These are phyloP conservation scores for Mormyrus proboscirostris DNA, from an alignment of 2,797 vertebrate genomes.

Conservation along the genomic window DNA sequence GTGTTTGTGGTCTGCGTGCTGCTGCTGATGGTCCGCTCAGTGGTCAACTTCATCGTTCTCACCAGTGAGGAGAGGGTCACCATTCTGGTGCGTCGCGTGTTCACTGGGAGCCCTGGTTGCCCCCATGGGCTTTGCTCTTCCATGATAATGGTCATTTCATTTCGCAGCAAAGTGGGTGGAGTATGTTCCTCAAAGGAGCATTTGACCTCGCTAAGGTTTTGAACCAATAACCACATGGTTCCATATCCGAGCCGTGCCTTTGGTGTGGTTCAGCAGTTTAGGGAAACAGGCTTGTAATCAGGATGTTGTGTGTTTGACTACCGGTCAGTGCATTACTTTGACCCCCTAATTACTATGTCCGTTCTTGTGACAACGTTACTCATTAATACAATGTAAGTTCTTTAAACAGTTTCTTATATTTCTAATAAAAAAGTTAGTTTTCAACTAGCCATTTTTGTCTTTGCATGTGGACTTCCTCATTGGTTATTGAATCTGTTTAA, in stretches of 20 bases:
- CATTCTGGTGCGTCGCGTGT: constrained; percentile 60
- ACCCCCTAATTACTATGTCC: not conserved
- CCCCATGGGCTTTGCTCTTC: not conserved
- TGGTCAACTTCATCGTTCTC: constrained; percentile 68
- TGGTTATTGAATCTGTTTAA: not conserved
- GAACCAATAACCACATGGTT: not conserved
- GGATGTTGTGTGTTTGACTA: not conserved
- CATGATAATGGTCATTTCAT: not conserved
- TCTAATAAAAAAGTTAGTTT: not conserved
- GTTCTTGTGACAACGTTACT: not conserved
- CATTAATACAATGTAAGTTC: not conserved
- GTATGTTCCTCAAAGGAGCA: not conserved
- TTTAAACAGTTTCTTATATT: not conserved
- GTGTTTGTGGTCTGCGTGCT: constrained; percentile 66
- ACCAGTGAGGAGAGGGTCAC: constrained; percentile 47
- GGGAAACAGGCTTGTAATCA: not conserved
- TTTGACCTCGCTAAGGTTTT: constrained; percentile 1
- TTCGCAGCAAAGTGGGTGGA: not conserved
- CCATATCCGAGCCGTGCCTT: not conserved
- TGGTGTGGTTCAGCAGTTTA: not conserved
- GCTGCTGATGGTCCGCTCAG: constrained; percentile 65
- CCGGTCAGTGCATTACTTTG: not conserved
- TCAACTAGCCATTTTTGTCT: not conserved
- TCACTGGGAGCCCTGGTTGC: not conserved
- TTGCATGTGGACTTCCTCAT: not conserved